Evolutionary conservation across 2,797 vertebrate species (phyloP), one percentile per base, ranked within the genome.

Genomic region (Syngnathus acus): DNA sequence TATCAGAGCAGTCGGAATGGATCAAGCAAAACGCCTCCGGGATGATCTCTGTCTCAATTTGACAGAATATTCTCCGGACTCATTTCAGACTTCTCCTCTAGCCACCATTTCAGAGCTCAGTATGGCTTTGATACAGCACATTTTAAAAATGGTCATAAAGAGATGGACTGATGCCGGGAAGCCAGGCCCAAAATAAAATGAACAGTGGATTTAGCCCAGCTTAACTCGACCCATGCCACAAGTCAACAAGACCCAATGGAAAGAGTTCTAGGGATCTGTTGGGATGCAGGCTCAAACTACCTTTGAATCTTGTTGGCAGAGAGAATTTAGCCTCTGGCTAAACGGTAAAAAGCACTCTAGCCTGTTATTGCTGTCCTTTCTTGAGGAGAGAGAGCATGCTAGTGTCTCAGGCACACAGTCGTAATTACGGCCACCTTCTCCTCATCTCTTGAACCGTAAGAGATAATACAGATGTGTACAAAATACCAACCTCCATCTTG

Each of bases 351-450:
- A 76, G 70, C 72, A 76, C 76, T 79, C 72, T 81, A 73, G 75
- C 77, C 73, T 79, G 78, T 82, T 78, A 76, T 77, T 84, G 77
- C 78, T 71, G 73, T 79, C 76, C 76, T 65, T 84, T 82, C 78
- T 77, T 84, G 78, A 82, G 77, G 71, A 70, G 68, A 77, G 77
- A 45, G 73, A 83, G 80, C 73, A 68, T 73, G 74, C 73, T 77
- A 72, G 78, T 84, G 78, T 88, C 78, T 86, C 80, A 81, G 76
- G 73, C 79, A 86, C 83, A 81, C 86, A 86, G 78, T 80, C 74
- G 74, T 85, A 86, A 86, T 87, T 85, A 85, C 84, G 77, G 79
- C 73, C 77, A 78, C 78, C 77, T 81, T 84, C 75, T 79, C 82
- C 79, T 77, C 75, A 72, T 84, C 80, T 78, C 74, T 74, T 84